phyloP scores from a whole-genome alignment of 2,888 invertebrate genomes.

The Drosophila fulvimacula region DNA sequence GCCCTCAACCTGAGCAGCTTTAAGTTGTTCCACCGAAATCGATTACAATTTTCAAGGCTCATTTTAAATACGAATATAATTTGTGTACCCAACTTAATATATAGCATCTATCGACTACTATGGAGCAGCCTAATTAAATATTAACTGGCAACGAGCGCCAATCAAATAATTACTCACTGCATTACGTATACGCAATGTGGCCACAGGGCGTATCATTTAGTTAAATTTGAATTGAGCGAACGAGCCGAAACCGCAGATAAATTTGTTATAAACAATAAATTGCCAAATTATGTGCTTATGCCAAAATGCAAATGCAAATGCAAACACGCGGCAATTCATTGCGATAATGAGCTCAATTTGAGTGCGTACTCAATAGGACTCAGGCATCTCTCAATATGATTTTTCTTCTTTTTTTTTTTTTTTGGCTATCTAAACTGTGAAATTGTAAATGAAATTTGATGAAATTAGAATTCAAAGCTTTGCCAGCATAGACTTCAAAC shows the following conservation, averaged over 20 bases:
- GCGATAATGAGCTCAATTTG: constrained; percentile 14
- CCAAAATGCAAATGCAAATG: constrained; percentile 8
- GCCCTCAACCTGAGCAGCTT: constrained; percentile 24
- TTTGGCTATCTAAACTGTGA: background rate
- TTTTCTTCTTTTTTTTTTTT: too few relatives aligned
- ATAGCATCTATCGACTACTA: too few relatives aligned
- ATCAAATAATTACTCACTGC: background rate
- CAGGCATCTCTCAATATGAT: background rate
- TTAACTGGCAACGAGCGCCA: background rate
- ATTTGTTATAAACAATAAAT: constrained; percentile 29
- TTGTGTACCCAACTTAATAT: too few relatives aligned
- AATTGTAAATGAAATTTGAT: constrained; percentile 42
- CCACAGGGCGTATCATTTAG: constrained; percentile 24
- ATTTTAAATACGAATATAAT: too few relatives aligned
- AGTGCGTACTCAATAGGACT: too few relatives aligned
- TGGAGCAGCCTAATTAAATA: constrained; percentile 2
- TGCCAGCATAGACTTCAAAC: too few relatives aligned
- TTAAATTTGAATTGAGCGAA: constrained; percentile 11
- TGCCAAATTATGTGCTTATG: constrained; percentile 20
- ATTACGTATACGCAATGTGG: constrained; percentile 27
- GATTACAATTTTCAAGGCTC: constrained; percentile 5
- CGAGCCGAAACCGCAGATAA: constrained; percentile 11
- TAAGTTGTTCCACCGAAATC: constrained; percentile 31
- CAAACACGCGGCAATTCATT: background rate
- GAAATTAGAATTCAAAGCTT: background rate